Percentiles rank a stretch among this genome's conserved stretches.
Evolutionary conservation across 2,113 vertebrate genomes (phyloP).

Genomic region (Arothron firmamentum): DNA sequence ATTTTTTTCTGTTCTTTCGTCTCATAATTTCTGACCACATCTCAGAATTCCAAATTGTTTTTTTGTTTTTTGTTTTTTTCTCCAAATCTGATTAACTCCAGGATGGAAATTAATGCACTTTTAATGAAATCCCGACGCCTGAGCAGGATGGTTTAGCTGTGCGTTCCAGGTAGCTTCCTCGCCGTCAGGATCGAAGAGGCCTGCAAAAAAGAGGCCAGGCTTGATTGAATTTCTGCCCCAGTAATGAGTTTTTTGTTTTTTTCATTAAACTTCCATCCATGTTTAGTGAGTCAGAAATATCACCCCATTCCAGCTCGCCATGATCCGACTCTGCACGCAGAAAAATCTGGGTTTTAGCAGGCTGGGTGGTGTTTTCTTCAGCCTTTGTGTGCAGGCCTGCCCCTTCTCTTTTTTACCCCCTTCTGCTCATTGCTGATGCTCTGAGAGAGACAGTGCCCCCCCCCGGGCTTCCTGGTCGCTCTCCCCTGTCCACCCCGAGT

Average conservation of each 20-base stretch:
- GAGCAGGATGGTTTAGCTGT: not conserved
- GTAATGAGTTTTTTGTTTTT: constrained; percentile 20
- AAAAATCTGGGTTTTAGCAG: not conserved
- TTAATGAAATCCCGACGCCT: no score
- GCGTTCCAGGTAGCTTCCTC: not conserved
- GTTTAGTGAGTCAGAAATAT: not conserved
- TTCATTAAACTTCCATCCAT: not conserved
- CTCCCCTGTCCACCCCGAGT: constrained; percentile 53
- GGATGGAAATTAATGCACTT: no score
- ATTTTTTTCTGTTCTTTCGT: no score
- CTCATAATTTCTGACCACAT: no score
- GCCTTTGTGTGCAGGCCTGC: constrained; percentile 30
- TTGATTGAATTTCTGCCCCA: constrained; percentile 4
- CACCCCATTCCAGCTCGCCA: constrained; percentile 1
- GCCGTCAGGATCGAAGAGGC: constrained; percentile 13
- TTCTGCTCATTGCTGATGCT: constrained; percentile 39
- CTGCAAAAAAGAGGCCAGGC: constrained; percentile 28
- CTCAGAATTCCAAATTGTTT: no score
- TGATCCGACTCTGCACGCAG: not conserved
- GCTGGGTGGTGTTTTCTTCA: constrained; percentile 18
- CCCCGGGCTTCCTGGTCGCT: constrained; percentile 39
- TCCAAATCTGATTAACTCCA: no score
- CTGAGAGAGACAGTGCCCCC: constrained; percentile 29
- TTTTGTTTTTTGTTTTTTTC: no score
- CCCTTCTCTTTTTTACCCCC: constrained; percentile 19